These are phyloP conservation scores for Nilaparvata lugens DNA, from an alignment of 1,140 invertebrate species.

Conservation along the genomic window DNA sequence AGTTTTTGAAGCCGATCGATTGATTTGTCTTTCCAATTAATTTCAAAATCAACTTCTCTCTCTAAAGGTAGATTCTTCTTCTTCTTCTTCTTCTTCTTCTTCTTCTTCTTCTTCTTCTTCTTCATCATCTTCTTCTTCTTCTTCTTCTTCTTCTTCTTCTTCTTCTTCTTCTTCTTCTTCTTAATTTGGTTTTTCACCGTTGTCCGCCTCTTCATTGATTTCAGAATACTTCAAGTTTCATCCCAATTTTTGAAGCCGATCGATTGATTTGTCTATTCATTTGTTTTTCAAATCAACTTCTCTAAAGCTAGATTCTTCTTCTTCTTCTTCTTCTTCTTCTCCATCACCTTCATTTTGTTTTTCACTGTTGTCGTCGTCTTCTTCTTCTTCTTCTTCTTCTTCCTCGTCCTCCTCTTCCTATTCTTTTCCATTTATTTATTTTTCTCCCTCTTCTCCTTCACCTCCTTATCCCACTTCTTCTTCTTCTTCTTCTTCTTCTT, in stretches of 20 bases:
- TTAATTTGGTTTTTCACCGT: neutral
- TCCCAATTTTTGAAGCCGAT: no score
- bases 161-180: neutral
- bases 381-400: neutral
- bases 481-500: no score
- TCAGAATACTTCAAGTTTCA: no score
- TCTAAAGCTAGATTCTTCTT: no score
- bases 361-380: neutral
- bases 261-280: no score
- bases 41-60: no score
- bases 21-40: no score
- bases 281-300: no score
- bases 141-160: neutral
- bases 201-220: neutral
- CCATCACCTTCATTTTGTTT: neutral
- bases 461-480: no score
- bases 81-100: neutral
- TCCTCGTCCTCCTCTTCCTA: neutral
- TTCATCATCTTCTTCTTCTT: neutral
- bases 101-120: neutral
- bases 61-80: neutral
- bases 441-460: no score
- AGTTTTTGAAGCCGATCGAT: no score
- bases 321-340: neutral
- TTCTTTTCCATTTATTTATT: neutral